Evolutionary conservation across 2,113 vertebrate species (phyloP), one percentile per base, ranked within the genome.

Genomic region (Corapipo altera): DNA sequence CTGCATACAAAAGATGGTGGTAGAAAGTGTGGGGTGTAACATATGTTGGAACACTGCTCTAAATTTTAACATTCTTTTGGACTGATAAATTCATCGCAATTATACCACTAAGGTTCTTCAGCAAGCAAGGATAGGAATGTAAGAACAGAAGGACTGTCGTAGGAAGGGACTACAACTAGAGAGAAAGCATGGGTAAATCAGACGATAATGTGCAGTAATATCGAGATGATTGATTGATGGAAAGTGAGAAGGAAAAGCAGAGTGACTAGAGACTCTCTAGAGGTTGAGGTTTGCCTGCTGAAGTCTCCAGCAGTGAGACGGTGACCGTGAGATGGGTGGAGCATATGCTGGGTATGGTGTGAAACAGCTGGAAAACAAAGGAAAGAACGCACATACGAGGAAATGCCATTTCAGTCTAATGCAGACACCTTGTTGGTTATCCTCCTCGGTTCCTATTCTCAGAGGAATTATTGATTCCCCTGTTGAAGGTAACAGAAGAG

Each of bases 291-390:
- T 78, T 90, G 35, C 20, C 57, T 57, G 73, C 33, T 73, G 70
- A 89, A 46, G n/a, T 66, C 49, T 82, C 65, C 73, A 89, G 77
- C n/a, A 33, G 35, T 14, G 6, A 17, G 22, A n/a, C 22, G 55
- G 62, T 14, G 46, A 66, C 74, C 70, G n/a, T 51, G 78, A 57
- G 46, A 66, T 4, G 22, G 24, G 17, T 48, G 46, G n/a, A 77
- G 18, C 21, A 24, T 12, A 35, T 0, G 0, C 15, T 30, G 66
- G 10, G 3, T 44, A 44, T 3, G 5, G 23, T 27, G 49, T 24
- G 61, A 41, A 85, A 78, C 57, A 46, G 32, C 41, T 9, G 20
- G 73, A 82, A 44, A 33, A 13, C 11, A 55, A 87, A 72, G 44
- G 30, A 89, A n/a, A 46, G 11, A 54, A 62, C 2, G 28, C 30